Percentiles rank a stretch among this genome's conserved stretches.
Evolutionary conservation across 2,113 vertebrate species (phyloP).

Genomic region (Larimichthys crocea): DNA sequence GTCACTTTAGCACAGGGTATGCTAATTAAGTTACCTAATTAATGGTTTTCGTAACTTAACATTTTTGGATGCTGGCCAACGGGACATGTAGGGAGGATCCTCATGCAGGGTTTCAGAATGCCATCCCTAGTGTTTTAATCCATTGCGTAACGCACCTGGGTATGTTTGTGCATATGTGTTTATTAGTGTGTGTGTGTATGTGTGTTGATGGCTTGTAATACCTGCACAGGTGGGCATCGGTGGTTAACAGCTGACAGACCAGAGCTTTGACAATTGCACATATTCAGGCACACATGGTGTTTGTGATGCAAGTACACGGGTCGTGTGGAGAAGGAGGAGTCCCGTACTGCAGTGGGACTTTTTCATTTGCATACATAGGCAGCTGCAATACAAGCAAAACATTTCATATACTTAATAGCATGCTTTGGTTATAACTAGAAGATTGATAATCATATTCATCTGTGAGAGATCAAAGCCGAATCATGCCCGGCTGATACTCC

Average conservation of each 20-base stretch:
- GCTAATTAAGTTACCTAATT: slow-evolving; percentile 68
- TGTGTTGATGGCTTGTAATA: slow-evolving; percentile 18
- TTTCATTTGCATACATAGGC: not conserved
- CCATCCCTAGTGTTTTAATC: slow-evolving; percentile 49
- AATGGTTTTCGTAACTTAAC: slow-evolving; percentile 29
- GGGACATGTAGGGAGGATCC: slow-evolving; percentile 39
- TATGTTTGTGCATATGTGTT: slow-evolving; percentile 7
- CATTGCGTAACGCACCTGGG: slow-evolving; percentile 29
- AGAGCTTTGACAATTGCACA: slow-evolving; percentile 18
- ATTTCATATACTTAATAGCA: not conserved
- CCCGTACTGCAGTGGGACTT: not conserved
- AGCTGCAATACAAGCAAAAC: not conserved
- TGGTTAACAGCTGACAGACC: slow-evolving; percentile 30
- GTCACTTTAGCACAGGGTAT: slow-evolving; percentile 59
- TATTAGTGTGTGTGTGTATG: slow-evolving; percentile 7
- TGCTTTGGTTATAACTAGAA: not conserved
- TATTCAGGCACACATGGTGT: not conserved
- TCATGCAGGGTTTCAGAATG: slow-evolving; percentile 41
- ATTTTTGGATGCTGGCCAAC: slow-evolving; percentile 61
- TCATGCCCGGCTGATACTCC: not conserved
- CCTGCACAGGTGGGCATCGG: slow-evolving; percentile 32
- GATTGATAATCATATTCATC: not conserved
- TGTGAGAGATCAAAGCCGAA: not conserved
- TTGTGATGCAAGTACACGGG: slow-evolving; percentile 2
- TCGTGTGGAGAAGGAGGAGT: slow-evolving; percentile 28